Conservation (phyloP, 2,888 invertebrate genomes). For the Drosophila kambysellisi region DNA sequence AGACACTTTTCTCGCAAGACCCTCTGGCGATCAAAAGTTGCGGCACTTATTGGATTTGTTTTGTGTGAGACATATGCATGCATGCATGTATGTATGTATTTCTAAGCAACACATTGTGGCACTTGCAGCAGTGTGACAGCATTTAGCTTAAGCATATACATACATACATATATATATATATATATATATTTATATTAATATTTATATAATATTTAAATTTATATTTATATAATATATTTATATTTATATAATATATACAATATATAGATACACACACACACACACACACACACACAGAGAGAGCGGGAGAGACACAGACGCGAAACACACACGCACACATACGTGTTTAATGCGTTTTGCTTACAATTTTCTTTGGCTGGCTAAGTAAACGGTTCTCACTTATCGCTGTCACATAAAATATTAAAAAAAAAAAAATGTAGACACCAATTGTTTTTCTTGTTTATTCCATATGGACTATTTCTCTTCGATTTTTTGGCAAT, state of each 20-base stretch:
- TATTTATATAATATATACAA: constrained; percentile 1
- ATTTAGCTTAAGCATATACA: constrained; percentile 19
- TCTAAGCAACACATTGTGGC: constrained; percentile 44
- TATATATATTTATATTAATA: constrained; percentile 2
- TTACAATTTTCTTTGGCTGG: constrained; percentile 48
- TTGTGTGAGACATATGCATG: not conserved
- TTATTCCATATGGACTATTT: not conserved
- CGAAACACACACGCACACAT: constrained; percentile 28
- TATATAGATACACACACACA: constrained; percentile 7
- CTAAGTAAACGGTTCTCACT: constrained; percentile 53
- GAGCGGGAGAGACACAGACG: constrained; percentile 12
- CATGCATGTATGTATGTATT: not conserved
- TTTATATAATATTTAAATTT: constrained; percentile 1
- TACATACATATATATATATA: constrained; percentile 5
- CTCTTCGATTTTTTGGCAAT: not conserved
- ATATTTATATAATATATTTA: not conserved
- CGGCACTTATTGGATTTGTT: constrained; percentile 31
- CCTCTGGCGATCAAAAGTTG: constrained; percentile 21
- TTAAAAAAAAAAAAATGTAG: constrained; percentile 9
- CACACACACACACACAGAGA: not conserved
- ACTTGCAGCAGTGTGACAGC: constrained; percentile 38
- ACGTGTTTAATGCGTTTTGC: constrained; percentile 32
- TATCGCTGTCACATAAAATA: constrained; percentile 43
- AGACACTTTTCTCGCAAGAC: constrained; percentile 51
- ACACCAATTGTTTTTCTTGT: constrained; percentile 6